Evolutionary conservation across 2,113 vertebrate genomes (phyloP).

Genomic region (Gallinago undulata): DNA sequence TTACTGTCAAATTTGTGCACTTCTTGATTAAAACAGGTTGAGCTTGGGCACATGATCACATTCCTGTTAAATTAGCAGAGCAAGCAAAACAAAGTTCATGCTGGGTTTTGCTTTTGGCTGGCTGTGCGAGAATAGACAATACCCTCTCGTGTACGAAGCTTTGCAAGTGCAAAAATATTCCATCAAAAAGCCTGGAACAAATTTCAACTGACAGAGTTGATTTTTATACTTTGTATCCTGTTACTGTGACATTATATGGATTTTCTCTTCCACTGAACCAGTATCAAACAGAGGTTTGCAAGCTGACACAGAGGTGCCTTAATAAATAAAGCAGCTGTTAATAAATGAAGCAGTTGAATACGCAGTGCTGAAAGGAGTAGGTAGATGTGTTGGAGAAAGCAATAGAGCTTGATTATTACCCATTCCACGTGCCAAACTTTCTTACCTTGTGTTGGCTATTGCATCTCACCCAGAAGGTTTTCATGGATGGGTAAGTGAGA

Average conservation of each 20-base stretch:
- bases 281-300: neutral
- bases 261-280: conserved; percentile 3
- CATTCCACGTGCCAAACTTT: neutral
- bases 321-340: neutral
- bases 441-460: neutral
- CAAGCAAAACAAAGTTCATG: neutral
- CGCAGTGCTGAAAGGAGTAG: neutral
- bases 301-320: neutral
- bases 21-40: neutral
- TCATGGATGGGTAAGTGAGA: neutral
- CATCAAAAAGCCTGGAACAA: neutral
- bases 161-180: neutral
- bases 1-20: neutral
- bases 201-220: conserved; percentile 1
- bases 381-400: neutral
- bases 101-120: conserved; percentile 2
- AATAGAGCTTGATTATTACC: neutral
- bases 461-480: neutral
- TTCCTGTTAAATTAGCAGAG: neutral
- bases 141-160: neutral
- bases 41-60: neutral
- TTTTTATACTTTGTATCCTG: conserved; percentile 21
- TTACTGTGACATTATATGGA: neutral
- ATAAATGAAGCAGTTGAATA: neutral
- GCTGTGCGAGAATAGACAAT: neutral